Conservation (phyloP, 2,888 invertebrate species). For the Heteromyza rotundicornis region DNA sequence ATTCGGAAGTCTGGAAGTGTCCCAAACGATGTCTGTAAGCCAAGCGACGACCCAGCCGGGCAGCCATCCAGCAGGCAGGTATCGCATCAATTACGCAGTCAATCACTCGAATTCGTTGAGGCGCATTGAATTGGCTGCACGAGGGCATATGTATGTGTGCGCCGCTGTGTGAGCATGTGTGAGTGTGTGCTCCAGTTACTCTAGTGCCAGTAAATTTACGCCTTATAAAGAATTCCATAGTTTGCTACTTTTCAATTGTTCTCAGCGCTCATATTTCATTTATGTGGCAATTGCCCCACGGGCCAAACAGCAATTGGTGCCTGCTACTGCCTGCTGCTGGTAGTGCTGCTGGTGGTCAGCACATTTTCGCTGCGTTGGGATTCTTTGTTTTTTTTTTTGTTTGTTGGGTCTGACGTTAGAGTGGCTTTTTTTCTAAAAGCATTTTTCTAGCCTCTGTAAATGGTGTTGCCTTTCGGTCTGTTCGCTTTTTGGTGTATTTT, state of each 20-base stretch:
- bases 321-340: not conserved
- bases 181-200: slow-evolving; percentile 21
- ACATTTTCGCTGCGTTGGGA: not conserved
- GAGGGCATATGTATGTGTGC: slow-evolving; percentile 9
- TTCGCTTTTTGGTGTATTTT: not conserved
- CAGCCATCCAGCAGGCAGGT: slow-evolving; percentile 41
- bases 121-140: slow-evolving; percentile 7
- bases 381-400: not conserved
- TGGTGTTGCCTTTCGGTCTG: not conserved
- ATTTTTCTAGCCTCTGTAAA: not conserved
- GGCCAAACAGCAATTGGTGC: slow-evolving; percentile 10
- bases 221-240: slow-evolving; percentile 17
- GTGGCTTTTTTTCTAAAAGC: not conserved
- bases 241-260: slow-evolving; percentile 33
- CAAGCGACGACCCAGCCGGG: not conserved
- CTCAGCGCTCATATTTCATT: slow-evolving; percentile 41
- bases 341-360: not conserved
- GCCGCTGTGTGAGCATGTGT: slow-evolving; percentile 24
- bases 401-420: not conserved
- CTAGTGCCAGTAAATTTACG: slow-evolving; percentile 8
- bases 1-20: no score
- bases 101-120: slow-evolving; percentile 28
- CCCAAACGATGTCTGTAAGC: no score
- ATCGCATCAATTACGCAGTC: slow-evolving; percentile 35
- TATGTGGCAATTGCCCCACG: slow-evolving; percentile 34